Conservation (phyloP, 2,113 vertebrate genomes). For the Amphiprion ocellaris region DNA sequence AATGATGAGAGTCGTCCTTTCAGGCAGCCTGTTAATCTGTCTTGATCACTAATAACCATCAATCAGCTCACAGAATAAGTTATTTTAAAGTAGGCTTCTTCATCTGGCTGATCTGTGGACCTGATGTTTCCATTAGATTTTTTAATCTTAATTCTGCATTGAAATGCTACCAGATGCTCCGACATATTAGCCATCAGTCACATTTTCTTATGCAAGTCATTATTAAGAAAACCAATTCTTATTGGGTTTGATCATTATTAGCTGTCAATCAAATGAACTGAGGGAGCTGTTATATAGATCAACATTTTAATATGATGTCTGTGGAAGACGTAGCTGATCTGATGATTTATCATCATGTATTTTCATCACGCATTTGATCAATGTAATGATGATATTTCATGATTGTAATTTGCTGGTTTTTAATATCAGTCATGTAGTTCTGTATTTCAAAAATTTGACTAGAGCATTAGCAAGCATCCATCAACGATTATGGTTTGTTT, state of each 20-base stretch:
- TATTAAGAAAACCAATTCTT: conserved; percentile 13
- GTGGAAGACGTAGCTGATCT: conserved; percentile 10
- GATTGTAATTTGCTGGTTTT: conserved; percentile 25
- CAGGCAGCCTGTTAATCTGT: conserved; percentile 49
- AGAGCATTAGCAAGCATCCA: conserved; percentile 31
- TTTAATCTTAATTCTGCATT: conserved; percentile 15
- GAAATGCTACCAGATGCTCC: conserved; percentile 13
- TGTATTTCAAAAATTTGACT: conserved; percentile 2
- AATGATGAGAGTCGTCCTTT: conserved; percentile 30
- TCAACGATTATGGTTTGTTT: conserved; percentile 17
- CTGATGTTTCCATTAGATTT: conserved; percentile 39
- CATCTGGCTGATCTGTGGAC: conserved; percentile 24
- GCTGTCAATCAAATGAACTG: conserved; percentile 31
- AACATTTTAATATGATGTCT: conserved; percentile 41
- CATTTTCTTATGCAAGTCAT: conserved; percentile 12
- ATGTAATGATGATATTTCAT: background rate
- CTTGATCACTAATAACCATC: conserved; percentile 52
- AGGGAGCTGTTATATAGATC: background rate
- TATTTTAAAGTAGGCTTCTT: conserved; percentile 23
- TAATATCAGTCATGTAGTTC: background rate
- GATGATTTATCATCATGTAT: conserved; percentile 19
- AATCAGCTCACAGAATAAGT: conserved; percentile 32
- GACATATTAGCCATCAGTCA: conserved; percentile 31
- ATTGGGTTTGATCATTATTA: conserved; percentile 54
- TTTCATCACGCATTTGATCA: conserved; percentile 27